These are phyloP conservation scores for Didymodactylos carnosus DNA, from an alignment of 2,888 invertebrate genomes.

Conservation along the genomic window DNA sequence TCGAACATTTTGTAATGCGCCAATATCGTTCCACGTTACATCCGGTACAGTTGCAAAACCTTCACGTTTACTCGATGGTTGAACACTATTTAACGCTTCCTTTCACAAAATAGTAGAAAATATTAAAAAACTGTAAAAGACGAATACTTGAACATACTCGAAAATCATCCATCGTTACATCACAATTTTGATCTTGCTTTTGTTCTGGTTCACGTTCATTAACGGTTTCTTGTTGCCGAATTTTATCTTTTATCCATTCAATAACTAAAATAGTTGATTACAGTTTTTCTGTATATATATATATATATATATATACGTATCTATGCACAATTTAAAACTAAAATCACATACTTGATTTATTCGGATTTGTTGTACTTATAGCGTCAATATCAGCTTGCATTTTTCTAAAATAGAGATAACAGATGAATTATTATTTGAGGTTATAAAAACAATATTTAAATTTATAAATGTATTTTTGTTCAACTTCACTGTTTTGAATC, in stretches of 20 bases:
- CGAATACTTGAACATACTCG: not conserved
- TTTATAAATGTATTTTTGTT: no score
- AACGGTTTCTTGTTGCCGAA: not conserved
- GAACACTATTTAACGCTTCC: slow-evolving; percentile 40
- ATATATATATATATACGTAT: no score
- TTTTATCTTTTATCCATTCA: slow-evolving; percentile 9
- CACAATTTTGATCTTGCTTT: not conserved
- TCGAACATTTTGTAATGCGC: slow-evolving; percentile 65
- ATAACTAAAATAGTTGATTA: slow-evolving; percentile 4
- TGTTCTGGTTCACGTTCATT: not conserved
- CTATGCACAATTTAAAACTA: not conserved
- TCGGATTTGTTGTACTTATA: no score
- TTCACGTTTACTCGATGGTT: slow-evolving; percentile 81
- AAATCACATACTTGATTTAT: not conserved
- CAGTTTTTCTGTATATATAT: no score
- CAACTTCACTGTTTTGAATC: no score
- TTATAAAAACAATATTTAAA: no score
- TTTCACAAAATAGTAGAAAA: not conserved
- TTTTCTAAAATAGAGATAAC: slow-evolving; percentile 1
- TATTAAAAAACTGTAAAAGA: not conserved
- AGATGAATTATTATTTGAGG: not conserved
- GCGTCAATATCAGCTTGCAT: not conserved
- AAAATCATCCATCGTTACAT: not conserved
- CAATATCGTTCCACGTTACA: slow-evolving; percentile 87
- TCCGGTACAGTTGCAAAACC: slow-evolving; percentile 88